Conservation (phyloP, 2,113 vertebrate genomes). For the Australoheros scitulus region DNA sequence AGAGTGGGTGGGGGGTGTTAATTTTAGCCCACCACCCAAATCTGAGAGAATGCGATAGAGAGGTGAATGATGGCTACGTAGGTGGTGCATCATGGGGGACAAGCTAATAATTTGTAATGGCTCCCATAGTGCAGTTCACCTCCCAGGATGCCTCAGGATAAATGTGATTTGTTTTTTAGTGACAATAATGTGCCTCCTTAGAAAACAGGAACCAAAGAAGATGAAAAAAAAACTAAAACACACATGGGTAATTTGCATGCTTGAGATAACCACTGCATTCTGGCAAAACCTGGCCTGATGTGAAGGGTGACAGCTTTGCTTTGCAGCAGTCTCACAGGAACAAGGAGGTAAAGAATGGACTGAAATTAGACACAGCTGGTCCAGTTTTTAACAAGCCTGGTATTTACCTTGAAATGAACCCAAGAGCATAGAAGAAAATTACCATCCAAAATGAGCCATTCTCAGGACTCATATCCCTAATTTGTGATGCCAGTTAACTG, state of each 20-base stretch:
- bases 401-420: conserved; percentile 6
- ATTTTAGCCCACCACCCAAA: conserved; percentile 40
- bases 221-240: background rate
- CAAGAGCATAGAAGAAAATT: background rate
- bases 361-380: conserved; percentile 10
- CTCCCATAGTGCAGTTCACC: conserved; percentile 28
- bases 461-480: background rate
- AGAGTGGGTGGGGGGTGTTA: conserved; percentile 18
- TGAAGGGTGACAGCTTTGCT: conserved; percentile 3
- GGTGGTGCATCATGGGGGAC: background rate
- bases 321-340: background rate
- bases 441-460: background rate
- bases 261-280: accelerated
- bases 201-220: background rate
- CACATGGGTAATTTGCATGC: background rate
- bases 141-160: conserved; percentile 32
- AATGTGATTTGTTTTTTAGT: conserved; percentile 16
- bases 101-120: conserved; percentile 20
- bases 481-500: background rate
- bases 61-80: background rate
- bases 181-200: background rate
- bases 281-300: background rate
- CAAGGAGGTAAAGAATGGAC: background rate
- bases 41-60: background rate
- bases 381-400: background rate